These are phyloP conservation scores for Takifugu bimaculatus DNA, from an alignment of 2,113 vertebrate genomes.

Conservation along the genomic window DNA sequence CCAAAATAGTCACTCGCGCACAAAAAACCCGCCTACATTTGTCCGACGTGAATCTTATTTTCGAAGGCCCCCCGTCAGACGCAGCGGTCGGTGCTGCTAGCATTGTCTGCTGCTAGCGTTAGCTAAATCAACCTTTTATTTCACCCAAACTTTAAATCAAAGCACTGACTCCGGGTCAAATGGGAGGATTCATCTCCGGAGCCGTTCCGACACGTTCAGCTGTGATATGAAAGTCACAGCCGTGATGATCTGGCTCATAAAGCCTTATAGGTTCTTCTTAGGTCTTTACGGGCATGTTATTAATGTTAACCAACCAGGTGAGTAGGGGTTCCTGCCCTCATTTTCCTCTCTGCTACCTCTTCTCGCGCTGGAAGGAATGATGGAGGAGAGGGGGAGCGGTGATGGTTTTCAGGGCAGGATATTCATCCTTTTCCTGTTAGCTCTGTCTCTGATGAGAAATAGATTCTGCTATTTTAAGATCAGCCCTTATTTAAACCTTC, in stretches of 20 bases:
- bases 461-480: slow-evolving; percentile 71
- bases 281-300: not conserved
- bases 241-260: slow-evolving; percentile 12
- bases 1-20: no score
- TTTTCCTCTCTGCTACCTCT: not conserved
- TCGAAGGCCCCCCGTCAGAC: no score
- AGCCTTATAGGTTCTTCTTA: slow-evolving; percentile 8
- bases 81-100: no score
- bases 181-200: no score
- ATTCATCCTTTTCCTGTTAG: slow-evolving; percentile 65
- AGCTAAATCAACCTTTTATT: no score
- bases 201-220: no score
- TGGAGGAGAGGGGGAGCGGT: not conserved
- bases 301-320: not conserved
- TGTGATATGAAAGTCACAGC: no score
- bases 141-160: no score
- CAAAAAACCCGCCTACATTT: no score
- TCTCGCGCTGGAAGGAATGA: not conserved
- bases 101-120: no score
- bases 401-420: slow-evolving; percentile 47
- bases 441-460: slow-evolving; percentile 69
- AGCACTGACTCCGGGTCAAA: no score
- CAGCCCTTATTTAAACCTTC: slow-evolving; percentile 62
- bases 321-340: not conserved
- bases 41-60: no score